These are phyloP conservation scores for Acronicta alni DNA, from an alignment of 2,888 invertebrate genomes.

Conservation along the genomic window DNA sequence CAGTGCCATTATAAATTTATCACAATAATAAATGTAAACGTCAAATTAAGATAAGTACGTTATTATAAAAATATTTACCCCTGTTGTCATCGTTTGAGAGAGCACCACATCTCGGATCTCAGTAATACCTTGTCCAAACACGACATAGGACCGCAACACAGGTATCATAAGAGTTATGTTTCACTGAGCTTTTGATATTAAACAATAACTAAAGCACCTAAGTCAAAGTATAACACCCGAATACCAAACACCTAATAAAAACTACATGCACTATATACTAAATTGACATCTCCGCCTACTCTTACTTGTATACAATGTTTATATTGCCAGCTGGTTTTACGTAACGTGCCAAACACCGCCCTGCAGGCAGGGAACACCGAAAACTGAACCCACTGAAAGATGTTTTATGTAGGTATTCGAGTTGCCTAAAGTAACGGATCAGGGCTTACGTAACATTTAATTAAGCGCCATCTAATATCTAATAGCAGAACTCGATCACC, in stretches of 20 bases:
- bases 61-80: constrained; percentile 67
- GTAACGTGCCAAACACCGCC: constrained; percentile 84
- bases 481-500: constrained; percentile 64
- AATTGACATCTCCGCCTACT: constrained; percentile 17
- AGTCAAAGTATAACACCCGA: constrained; percentile 22
- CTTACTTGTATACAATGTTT: constrained; percentile 64
- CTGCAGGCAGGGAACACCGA: constrained; percentile 80
- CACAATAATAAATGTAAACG: constrained; percentile 4
- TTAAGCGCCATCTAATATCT: constrained; percentile 60
- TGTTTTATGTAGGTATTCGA: constrained; percentile 56
- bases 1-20: too few species aligned
- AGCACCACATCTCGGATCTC: constrained; percentile 79
- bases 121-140: constrained; percentile 78
- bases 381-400: constrained; percentile 83
- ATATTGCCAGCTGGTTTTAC: constrained; percentile 79
- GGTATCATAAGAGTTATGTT: constrained; percentile 75
- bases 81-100: constrained; percentile 83
- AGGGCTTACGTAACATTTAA: constrained; percentile 4
- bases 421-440: constrained; percentile 26
- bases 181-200: constrained; percentile 58
- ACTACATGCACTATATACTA: constrained; percentile 7
- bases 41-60: constrained; percentile 1
- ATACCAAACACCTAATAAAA: constrained; percentile 6
- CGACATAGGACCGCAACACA: constrained; percentile 69
- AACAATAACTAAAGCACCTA: constrained; percentile 31